Base-by-base conservation (phyloP, 2,888 invertebrate genomes). In the Meliscaeva auricollis region DNA sequence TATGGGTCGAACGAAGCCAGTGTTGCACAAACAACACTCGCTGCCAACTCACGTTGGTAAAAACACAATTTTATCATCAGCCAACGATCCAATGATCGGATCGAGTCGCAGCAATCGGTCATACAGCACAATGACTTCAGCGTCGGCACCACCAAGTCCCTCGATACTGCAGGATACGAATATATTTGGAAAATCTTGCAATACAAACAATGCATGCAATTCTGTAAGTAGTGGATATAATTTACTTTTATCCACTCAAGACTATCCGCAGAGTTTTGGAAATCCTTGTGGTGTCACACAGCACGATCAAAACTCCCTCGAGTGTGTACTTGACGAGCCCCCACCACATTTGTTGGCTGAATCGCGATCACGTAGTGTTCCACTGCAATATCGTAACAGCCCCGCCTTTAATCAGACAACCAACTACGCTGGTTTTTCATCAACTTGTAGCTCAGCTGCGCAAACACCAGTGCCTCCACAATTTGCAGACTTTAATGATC, bases 351-450 rank as follows among this genome's bases (percentile, higher is more conserved):
- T 90, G 90, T 46, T 91, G 92, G 1, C 81, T 15, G 76, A 93
- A 93, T 87, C 93, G 68, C 93, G 97, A 69, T 97, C 97, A 7
- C 97, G 96, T 89, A 97, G 97, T 13, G 97, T 96, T 62, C 97
- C 97, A 0, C 91, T 96, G 20, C 94, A 95, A 89, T 93, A 87
- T 41, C 87, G 87, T 30, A 87, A 87, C 30, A 88, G 88, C 80
- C 91, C 91, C 30, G 89, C 89, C 35, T 91, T 91, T 72, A 91
- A 89, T 88, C 89, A 90, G 6, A 87, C 87, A 9, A 78, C 87
- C 5, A 89, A 87, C 89, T 87, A 89, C 79, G 70, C 87, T 15
- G 87, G 87, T 15, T 88, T 87, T 75, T 87, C 87, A 8, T 93
- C 95, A 6, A 94, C 94, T 0, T 94, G 94, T 54, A 95, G 94